Conservation (phyloP, 2,888 invertebrate genomes). For the Drosophila emarginata region DNA sequence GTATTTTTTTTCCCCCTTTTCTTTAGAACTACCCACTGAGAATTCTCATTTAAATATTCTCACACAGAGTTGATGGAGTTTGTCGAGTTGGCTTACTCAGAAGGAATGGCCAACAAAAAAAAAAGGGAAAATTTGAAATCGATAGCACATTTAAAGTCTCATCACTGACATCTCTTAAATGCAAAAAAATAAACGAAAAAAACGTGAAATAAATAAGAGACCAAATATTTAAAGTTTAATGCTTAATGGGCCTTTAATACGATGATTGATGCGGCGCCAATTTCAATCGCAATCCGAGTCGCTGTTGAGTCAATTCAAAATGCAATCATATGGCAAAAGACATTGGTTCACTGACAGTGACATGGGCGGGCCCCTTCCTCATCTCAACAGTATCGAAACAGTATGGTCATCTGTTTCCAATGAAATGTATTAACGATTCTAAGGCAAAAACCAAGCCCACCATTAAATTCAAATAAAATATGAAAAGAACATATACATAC, state of each 20-base stretch:
- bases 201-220: constrained; percentile 19
- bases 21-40: constrained; percentile 49
- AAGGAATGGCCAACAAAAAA: constrained; percentile 31
- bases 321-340: neutral
- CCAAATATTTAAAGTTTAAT: constrained; percentile 23
- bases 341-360: constrained; percentile 26
- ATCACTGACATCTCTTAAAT: constrained; percentile 16
- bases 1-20: constrained; percentile 27
- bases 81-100: constrained; percentile 26
- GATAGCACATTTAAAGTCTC: constrained; percentile 25
- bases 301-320: constrained; percentile 14
- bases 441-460: constrained; percentile 47
- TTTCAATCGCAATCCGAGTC: constrained; percentile 53
- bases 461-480: constrained; percentile 51
- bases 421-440: constrained; percentile 29
- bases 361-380: constrained; percentile 31
- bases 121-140: constrained; percentile 51
- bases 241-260: constrained; percentile 48
- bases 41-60: constrained; percentile 51
- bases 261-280: constrained; percentile 76
- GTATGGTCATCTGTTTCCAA: constrained; percentile 13
- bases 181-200: neutral
- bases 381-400: neutral
- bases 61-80: constrained; percentile 41
- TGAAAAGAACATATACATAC: constrained; percentile 15